Evolutionary conservation across 1,140 invertebrate genomes (phyloP).

Genomic region (Hylaeus anthracinus): DNA sequence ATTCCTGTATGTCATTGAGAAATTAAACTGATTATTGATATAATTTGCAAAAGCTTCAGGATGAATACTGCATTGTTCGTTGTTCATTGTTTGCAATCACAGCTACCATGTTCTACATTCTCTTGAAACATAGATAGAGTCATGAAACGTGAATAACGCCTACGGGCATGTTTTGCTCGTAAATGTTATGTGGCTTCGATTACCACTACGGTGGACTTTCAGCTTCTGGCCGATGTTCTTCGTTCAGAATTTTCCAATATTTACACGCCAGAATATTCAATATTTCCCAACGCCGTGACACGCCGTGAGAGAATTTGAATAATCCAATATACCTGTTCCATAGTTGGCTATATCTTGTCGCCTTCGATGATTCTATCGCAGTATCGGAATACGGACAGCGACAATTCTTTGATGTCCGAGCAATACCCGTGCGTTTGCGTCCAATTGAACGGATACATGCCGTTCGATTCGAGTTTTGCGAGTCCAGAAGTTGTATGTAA

Average conservation of each 20-base stretch:
- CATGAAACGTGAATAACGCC: conserved; percentile 39
- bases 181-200: conserved; percentile 30
- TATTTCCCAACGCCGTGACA: conserved; percentile 34
- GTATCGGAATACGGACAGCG: not conserved
- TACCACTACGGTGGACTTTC: conserved; percentile 17
- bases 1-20: too few species aligned
- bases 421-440: not conserved
- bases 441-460: not conserved
- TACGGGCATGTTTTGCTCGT: conserved; percentile 39
- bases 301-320: conserved; percentile 58
- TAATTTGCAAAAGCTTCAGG: not conserved
- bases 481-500: too few species aligned
- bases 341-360: conserved; percentile 8
- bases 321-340: conserved; percentile 51
- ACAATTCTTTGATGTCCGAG: conserved; percentile 14
- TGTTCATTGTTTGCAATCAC: not conserved
- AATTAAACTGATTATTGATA: not conserved
- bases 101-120: conserved; percentile 16
- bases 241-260: conserved; percentile 58
- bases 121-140: not conserved
- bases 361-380: conserved; percentile 26
- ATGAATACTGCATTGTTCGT: not conserved
- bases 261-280: conserved; percentile 63
- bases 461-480: too few species aligned
- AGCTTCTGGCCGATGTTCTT: not conserved